A percentile compares a stretch with the other conserved stretches of the same genome.
phyloP scores from a whole-genome alignment of 2,888 invertebrate genomes.

The Pterostichus madidus region DNA sequence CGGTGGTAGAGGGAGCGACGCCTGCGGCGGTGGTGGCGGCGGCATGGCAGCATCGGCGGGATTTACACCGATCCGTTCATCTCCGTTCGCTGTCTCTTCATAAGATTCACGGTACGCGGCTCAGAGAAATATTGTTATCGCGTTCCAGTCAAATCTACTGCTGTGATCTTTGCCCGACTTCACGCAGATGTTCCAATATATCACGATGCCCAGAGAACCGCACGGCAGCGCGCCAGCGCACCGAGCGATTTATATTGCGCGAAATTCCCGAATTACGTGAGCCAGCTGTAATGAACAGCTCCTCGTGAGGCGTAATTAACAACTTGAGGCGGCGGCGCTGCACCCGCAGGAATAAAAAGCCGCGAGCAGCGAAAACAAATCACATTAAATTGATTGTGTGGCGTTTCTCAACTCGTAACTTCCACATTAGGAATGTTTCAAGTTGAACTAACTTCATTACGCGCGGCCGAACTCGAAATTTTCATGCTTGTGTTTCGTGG shows the following conservation, averaged over 20 bases:
- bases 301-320: conserved; percentile 64
- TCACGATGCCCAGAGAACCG: conserved; percentile 63
- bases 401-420: conserved; percentile 61
- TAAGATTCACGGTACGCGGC: conserved; percentile 65
- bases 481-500: conserved; percentile 55
- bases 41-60: conserved; percentile 8
- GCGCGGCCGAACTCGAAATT: conserved; percentile 56
- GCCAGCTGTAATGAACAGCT: conserved; percentile 65
- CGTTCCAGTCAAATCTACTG: conserved; percentile 65
- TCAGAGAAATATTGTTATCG: conserved; percentile 67
- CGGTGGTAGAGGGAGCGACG: neutral
- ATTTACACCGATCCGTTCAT: conserved; percentile 65
- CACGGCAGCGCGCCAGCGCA: conserved; percentile 26
- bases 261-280: conserved; percentile 66
- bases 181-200: conserved; percentile 66
- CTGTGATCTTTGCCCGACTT: conserved; percentile 64
- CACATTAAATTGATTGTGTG: conserved; percentile 62
- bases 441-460: conserved; percentile 64
- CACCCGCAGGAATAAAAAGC: conserved; percentile 60
- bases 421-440: conserved; percentile 64
- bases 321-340: conserved; percentile 42
- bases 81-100: conserved; percentile 65
- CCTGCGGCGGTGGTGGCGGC: neutral
- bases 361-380: conserved; percentile 47
- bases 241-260: conserved; percentile 63